phyloP scores from a whole-genome alignment of 2,113 vertebrate species.

The Poeciliopsis prolifica region DNA sequence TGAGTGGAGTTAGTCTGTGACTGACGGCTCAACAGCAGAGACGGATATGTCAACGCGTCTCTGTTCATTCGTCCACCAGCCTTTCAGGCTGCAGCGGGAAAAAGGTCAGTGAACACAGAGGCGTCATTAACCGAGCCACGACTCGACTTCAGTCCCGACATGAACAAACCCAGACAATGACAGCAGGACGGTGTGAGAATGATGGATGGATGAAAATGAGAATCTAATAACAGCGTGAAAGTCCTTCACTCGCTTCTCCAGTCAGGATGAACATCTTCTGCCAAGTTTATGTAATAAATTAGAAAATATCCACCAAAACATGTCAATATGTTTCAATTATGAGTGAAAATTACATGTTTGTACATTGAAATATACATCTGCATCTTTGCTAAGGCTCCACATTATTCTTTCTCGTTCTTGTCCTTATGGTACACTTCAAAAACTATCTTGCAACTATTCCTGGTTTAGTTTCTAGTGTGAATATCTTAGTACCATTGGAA shows the following conservation, averaged over 20 bases:
- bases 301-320: not conserved
- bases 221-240: slow-evolving; percentile 29
- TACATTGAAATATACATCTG: too few relatives aligned
- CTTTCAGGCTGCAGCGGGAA: slow-evolving; percentile 24
- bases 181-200: slow-evolving; percentile 7
- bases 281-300: not conserved
- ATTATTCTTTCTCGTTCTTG: too few relatives aligned
- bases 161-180: slow-evolving; percentile 35
- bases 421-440: too few relatives aligned
- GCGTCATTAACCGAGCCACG: slow-evolving; percentile 39
- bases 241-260: slow-evolving; percentile 1
- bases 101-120: slow-evolving; percentile 55
- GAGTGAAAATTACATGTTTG: too few relatives aligned
- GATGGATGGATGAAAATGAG: slow-evolving; percentile 46
- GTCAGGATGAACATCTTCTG: not conserved
- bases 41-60: slow-evolving; percentile 1
- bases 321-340: not conserved
- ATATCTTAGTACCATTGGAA: too few relatives aligned
- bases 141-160: slow-evolving; percentile 10
- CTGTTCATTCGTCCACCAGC: slow-evolving; percentile 19
- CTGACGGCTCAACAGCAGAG: not conserved
- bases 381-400: too few relatives aligned
- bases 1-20: not conserved
- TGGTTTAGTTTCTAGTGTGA: too few relatives aligned
- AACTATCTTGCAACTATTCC: too few relatives aligned